Evolutionary conservation across 2,888 invertebrate genomes (phyloP).

Genomic region (Pseudococcus viburni): DNA sequence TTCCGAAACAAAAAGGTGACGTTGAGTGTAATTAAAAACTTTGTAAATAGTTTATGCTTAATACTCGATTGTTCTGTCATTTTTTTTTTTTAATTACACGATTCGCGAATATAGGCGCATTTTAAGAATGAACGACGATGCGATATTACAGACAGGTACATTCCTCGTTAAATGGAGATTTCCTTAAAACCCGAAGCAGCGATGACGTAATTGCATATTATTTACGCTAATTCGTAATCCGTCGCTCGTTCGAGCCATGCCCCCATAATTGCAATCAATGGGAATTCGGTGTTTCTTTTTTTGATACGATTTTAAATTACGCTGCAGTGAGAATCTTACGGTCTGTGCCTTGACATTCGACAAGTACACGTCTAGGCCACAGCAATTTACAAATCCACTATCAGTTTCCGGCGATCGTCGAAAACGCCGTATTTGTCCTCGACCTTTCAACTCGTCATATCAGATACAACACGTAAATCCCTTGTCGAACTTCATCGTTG

Average conservation of each 20-base stretch:
- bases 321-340: background rate
- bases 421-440: background rate
- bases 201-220: background rate
- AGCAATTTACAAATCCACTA: background rate
- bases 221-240: background rate
- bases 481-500: background rate
- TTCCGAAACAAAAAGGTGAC: background rate
- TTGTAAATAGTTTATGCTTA: background rate
- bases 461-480: background rate
- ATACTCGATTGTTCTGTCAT: background rate
- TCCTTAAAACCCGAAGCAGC: background rate
- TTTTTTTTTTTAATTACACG: background rate
- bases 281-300: background rate
- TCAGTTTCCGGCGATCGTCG: slow-evolving; percentile 22
- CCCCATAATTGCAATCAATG: background rate
- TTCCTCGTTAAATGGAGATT: background rate
- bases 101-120: background rate
- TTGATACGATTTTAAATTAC: background rate
- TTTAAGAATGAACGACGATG: background rate
- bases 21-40: background rate
- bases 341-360: background rate
- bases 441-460: slow-evolving; percentile 19
- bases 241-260: background rate
- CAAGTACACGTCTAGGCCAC: background rate
- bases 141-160: background rate